These are phyloP conservation scores for Dicranocentrus wangi DNA, from an alignment of 2,888 invertebrate species.

Conservation along the genomic window DNA sequence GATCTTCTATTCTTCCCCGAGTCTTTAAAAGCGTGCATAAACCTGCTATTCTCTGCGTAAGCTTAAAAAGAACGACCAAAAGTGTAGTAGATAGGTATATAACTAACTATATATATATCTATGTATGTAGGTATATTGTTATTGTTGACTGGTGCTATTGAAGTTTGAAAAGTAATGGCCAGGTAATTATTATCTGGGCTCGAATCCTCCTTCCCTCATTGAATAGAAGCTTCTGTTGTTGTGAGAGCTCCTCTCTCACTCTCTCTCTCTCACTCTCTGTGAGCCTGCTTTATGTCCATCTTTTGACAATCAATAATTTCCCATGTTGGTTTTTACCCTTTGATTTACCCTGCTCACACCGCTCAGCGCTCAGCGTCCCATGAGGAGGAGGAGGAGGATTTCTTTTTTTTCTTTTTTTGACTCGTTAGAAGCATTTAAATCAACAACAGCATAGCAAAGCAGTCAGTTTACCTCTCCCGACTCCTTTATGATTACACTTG, in stretches of 20 bases:
- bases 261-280: too few species aligned
- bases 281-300: conserved; percentile 24
- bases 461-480: too few species aligned
- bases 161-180: conserved; percentile 17
- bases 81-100: not conserved
- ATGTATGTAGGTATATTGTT: not conserved
- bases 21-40: not conserved
- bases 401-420: too few species aligned
- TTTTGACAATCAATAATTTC: conserved; percentile 33
- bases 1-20: conserved; percentile 2
- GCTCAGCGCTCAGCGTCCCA: conserved; percentile 7
- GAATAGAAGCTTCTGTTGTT: conserved; percentile 24
- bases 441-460: not conserved
- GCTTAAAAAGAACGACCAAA: not conserved
- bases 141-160: conserved; percentile 10
- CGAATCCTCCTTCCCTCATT: not conserved
- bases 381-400: too few species aligned
- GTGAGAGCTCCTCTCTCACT: too few species aligned
- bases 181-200: conserved; percentile 25
- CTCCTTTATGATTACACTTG: conserved; percentile 4
- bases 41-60: not conserved
- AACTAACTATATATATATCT: too few species aligned
- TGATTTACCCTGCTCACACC: conserved; percentile 10
- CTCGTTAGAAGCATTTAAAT: conserved; percentile 9
- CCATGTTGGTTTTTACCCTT: conserved; percentile 38